phyloP scores from a whole-genome alignment of 2,888 invertebrate genomes.

The Drosophila kanekoi region DNA sequence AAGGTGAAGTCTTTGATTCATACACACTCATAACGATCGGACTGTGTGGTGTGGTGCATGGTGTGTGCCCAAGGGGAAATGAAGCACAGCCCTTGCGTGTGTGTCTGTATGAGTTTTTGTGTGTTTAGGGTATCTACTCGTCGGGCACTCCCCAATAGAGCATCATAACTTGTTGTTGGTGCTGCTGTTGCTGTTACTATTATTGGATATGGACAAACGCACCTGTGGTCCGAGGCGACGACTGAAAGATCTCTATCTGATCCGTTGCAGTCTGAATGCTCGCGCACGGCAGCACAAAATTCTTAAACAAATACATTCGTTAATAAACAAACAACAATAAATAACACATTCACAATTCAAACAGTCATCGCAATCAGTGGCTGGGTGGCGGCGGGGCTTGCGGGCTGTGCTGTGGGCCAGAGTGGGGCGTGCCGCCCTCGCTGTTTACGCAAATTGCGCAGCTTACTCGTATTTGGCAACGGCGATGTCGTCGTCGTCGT shows the following conservation, averaged over 20 bases:
- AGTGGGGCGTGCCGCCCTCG: constrained; percentile 16
- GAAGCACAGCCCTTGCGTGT: no score
- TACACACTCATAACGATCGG: no score
- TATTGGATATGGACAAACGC: constrained; percentile 25
- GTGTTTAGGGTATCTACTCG: no score
- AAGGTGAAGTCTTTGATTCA: no score
- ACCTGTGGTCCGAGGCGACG: constrained; percentile 33
- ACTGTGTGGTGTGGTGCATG: no score
- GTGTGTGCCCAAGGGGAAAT: no score
- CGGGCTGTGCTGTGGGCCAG: not conserved
- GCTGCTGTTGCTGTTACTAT: constrained; percentile 8
- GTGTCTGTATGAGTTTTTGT: no score
- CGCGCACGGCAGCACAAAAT: constrained; percentile 11
- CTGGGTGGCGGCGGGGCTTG: not conserved
- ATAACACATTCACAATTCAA: constrained; percentile 31
- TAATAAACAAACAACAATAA: constrained; percentile 38
- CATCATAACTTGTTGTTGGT: not conserved
- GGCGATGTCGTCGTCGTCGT: constrained; percentile 15
- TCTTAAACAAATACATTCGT: constrained; percentile 31
- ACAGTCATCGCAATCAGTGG: constrained; percentile 10
- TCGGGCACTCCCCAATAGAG: no score
- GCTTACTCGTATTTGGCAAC: constrained; percentile 56
- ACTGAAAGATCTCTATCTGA: constrained; percentile 25
- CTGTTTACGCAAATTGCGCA: constrained; percentile 49
- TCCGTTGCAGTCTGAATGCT: constrained; percentile 30